Conservation (phyloP, 2,888 invertebrate species). For the Thymelicus acteon region DNA sequence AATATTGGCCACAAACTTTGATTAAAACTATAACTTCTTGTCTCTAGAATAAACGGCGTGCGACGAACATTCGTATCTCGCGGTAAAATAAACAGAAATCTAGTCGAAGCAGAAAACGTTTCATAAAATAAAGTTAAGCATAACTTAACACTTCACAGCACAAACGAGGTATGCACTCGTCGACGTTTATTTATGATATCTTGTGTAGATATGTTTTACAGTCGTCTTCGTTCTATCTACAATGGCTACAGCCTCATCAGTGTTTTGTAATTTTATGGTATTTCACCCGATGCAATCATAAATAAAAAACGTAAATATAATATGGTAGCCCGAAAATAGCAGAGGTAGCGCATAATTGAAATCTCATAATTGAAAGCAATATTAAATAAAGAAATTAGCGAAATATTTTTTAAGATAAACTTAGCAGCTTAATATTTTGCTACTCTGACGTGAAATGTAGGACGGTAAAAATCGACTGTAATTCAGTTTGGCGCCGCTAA, state of each 20-base stretch:
- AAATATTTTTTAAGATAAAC: no score
- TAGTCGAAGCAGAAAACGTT: constrained; percentile 66
- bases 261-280: no score
- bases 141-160: constrained; percentile 73
- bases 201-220: no score
- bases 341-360: no score
- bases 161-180: not conserved
- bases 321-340: no score
- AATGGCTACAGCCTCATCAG: no score
- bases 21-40: constrained; percentile 3
- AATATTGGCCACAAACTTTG: constrained; percentile 4
- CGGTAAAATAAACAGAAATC: constrained; percentile 74
- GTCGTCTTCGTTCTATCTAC: no score
- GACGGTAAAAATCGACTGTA: constrained; percentile 74
- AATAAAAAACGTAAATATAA: no score
- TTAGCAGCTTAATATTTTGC: constrained; percentile 37
- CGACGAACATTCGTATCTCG: constrained; percentile 30
- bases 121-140: constrained; percentile 79
- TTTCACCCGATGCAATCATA: no score
- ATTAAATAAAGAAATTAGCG: no score
- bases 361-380: no score
- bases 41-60: not conserved
- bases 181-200: not conserved
- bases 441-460: constrained; percentile 72
- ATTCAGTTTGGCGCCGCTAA: constrained; percentile 74